These are phyloP conservation scores for Troilus luridus DNA, from an alignment of 2,888 invertebrate species.

Conservation along the genomic window DNA sequence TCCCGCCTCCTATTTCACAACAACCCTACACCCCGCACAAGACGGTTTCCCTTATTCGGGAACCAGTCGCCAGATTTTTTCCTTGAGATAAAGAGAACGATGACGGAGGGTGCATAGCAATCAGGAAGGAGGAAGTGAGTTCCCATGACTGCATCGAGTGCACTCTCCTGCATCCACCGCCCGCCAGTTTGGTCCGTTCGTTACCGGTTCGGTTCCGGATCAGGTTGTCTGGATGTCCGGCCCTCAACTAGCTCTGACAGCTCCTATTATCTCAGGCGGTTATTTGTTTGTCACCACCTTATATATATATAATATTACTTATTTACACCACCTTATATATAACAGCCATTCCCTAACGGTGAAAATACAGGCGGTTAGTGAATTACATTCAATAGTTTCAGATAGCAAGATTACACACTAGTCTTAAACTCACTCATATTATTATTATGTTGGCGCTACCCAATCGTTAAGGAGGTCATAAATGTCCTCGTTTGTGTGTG, in stretches of 20 bases:
- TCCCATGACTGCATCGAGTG: not conserved
- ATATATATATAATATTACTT: too few species aligned
- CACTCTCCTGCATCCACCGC: not conserved
- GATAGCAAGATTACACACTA: too few species aligned
- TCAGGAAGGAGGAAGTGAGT: not conserved
- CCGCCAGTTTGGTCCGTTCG: not conserved
- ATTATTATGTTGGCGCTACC: too few species aligned
- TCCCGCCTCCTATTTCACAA: not conserved
- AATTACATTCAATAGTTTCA: too few species aligned
- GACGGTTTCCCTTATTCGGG: not conserved
- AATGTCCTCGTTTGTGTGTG: too few species aligned
- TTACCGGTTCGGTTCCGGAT: slow-evolving; percentile 14
- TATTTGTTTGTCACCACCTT: not conserved
- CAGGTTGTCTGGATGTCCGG: not conserved
- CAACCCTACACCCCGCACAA: not conserved
- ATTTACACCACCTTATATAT: too few species aligned
- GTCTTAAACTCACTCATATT: too few species aligned
- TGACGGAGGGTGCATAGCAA: not conserved
- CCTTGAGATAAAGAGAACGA: not conserved
- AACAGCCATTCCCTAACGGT: too few species aligned
- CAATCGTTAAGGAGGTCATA: too few species aligned
- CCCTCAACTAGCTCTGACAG: not conserved
- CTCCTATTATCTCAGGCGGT: not conserved
- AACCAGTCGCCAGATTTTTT: slow-evolving; percentile 10
- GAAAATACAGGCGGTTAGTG: too few species aligned